These are phyloP conservation scores for Columba guinea DNA, from an alignment of 2,797 vertebrate genomes.

Conservation along the genomic window DNA sequence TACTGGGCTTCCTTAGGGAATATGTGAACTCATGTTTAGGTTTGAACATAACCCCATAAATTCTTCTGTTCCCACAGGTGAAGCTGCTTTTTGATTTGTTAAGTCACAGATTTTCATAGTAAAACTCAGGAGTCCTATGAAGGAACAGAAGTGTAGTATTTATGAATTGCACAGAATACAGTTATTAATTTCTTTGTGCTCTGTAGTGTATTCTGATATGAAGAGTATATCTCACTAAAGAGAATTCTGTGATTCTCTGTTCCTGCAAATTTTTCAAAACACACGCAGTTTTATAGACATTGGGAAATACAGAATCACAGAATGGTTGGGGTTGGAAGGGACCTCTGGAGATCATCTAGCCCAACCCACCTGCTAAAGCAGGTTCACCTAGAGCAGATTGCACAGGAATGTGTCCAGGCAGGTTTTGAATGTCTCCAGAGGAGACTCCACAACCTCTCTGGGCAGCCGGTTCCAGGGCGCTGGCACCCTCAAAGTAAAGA, in stretches of 20 bases:
- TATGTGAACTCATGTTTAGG: background rate
- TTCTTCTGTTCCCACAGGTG: background rate
- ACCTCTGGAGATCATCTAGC: too few relatives aligned
- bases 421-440: too few relatives aligned
- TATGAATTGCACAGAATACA: background rate
- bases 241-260: background rate
- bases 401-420: too few relatives aligned
- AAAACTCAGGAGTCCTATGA: background rate
- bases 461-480: too few relatives aligned
- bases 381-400: too few relatives aligned
- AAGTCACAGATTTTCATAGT: background rate
- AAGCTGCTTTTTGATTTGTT: background rate
- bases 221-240: background rate
- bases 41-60: background rate
- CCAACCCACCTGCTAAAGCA: too few relatives aligned
- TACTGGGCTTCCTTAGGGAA: background rate
- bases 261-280: background rate
- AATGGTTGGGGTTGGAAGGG: too few relatives aligned
- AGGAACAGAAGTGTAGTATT: background rate
- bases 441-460: too few relatives aligned
- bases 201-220: background rate
- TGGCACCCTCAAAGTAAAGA: too few relatives aligned
- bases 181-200: background rate
- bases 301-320: background rate
- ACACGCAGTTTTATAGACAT: background rate